A percentile compares a stretch with the other conserved stretches of the same genome.
These are phyloP conservation scores for Syrphus vitripennis DNA, from an alignment of 2,888 invertebrate genomes.

Conservation along the genomic window DNA sequence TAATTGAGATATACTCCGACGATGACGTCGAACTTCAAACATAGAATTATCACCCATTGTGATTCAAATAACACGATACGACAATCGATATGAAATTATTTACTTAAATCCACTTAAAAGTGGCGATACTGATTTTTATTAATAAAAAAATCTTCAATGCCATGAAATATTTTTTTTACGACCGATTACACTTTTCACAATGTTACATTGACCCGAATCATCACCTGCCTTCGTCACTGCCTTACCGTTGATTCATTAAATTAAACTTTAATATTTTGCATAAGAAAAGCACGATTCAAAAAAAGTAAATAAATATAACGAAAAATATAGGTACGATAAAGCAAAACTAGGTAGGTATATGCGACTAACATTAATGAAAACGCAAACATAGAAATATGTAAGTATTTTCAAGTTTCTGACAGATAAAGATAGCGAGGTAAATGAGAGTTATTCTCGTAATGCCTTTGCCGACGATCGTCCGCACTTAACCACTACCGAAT, in stretches of 20 bases:
- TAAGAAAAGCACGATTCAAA: background rate
- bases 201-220: background rate
- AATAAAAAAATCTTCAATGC: background rate
- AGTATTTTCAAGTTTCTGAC: background rate
- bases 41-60: conserved; percentile 69
- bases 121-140: too few relatives aligned
- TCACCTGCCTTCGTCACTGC: background rate
- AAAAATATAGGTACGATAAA: background rate
- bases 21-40: conserved; percentile 77
- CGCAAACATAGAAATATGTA: too few relatives aligned
- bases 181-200: background rate
- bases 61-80: background rate
- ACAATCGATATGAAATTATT: background rate
- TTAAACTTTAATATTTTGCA: background rate
- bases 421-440: background rate
- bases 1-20: conserved; percentile 81
- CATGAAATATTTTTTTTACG: background rate
- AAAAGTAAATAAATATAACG: background rate
- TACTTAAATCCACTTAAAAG: background rate
- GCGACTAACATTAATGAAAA: background rate
- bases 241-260: background rate
- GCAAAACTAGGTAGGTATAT: background rate
- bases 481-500: conserved; percentile 5
- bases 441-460: background rate
- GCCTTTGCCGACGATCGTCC: background rate